Base-by-base conservation (phyloP, 2,113 vertebrate species). In the Oenanthe melanoleuca region DNA sequence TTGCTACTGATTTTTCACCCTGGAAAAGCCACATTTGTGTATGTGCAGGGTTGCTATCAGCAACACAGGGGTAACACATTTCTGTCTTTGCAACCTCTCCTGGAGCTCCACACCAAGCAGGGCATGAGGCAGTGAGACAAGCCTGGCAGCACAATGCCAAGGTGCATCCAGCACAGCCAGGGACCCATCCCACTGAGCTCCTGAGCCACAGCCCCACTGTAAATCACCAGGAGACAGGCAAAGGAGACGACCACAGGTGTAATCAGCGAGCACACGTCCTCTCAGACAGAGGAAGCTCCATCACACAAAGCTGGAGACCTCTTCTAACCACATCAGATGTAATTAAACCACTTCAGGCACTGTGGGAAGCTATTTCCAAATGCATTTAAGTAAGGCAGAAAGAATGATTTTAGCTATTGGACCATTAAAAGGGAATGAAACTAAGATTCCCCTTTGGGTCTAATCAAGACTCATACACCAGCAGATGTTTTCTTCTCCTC, bases 311-410 rank as follows among this genome's bases (percentile, higher is more conserved):
- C 53, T 86, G 59, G 40, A 96, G 60, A 85, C 31, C 52, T 52
- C 65, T 87, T 94, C 52, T 61, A 86, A 88, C 60, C 3, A 0
- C 14, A 81, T 44, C 92, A 88, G 65, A 74, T 79, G 72, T 67
- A 86, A 95, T 95, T 84, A 95, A 89, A 87, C 34, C 80, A 87
- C 86, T 97, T 80, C 86, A 92, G 92, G 75, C 65, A 91, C 80
- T 45, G 89, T 70, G 57, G 91, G 91, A 93, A 91, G 75, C 53
- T 57, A 78, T 74, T 95, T 93, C 47, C 70, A 95, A 95, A 93
- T 49, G 80, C 56, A 83, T 82, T 44, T 88, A 64, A 89, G 55
- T 56, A 77, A 73, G 38, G 26, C 55, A 88, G 59, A 82, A 85
- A 80, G 71, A 70, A 86, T 71, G 38, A 69, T 88, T 95, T 91